phyloP scores from a whole-genome alignment of 2,113 vertebrate species.

The Pituophis catenifer region DNA sequence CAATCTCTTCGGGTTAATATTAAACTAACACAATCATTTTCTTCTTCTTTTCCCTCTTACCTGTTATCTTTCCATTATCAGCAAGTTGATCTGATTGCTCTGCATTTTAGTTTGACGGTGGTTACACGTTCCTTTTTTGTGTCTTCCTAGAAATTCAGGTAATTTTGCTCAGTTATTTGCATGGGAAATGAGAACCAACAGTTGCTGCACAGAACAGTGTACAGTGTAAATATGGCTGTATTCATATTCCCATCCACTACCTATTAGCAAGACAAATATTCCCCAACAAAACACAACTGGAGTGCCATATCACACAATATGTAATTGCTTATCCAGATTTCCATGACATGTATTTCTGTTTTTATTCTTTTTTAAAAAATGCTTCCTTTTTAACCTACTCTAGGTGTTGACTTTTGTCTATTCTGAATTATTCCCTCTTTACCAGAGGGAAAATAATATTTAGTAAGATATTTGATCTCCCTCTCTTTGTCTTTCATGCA shows the following conservation, averaged over 20 bases:
- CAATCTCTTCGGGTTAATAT: background rate
- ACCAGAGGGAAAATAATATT: background rate
- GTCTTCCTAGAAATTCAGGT: background rate
- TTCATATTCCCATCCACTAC: background rate
- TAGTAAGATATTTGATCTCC: background rate
- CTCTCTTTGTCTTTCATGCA: background rate
- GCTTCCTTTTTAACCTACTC: background rate
- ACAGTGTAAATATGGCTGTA: background rate
- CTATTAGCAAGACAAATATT: background rate
- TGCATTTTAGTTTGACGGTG: background rate
- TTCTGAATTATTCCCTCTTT: accelerated
- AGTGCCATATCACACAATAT: background rate
- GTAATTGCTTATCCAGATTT: slow-evolving; percentile 32
- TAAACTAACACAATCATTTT: background rate
- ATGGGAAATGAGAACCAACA: background rate
- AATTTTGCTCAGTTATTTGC: background rate
- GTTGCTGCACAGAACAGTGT: background rate
- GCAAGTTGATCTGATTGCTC: background rate
- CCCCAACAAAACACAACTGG: slow-evolving; percentile 22
- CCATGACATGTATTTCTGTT: background rate
- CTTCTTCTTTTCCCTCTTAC: background rate
- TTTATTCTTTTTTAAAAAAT: background rate
- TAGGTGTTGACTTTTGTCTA: background rate
- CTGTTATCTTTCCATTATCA: background rate
- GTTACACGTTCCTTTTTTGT: accelerated